These are phyloP conservation scores for Helleia helle DNA, from an alignment of 2,888 invertebrate genomes.

Conservation along the genomic window DNA sequence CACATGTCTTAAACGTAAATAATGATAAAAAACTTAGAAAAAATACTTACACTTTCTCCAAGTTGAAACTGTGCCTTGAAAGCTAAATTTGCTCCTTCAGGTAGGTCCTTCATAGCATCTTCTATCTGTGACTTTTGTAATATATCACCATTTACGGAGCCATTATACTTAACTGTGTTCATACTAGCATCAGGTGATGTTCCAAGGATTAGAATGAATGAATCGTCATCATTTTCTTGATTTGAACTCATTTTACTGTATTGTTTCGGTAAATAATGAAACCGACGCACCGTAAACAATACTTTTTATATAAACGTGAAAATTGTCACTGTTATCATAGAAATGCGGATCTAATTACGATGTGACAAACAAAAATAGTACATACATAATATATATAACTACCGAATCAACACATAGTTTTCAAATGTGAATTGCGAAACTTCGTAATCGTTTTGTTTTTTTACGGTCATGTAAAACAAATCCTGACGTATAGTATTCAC, in stretches of 20 bases:
- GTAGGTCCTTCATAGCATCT: constrained; percentile 55
- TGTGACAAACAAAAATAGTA: not conserved
- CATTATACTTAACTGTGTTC: constrained; percentile 42
- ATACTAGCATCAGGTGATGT: constrained; percentile 55
- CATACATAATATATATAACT: too few relatives aligned
- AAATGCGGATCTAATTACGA: not conserved
- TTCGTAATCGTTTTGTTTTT: constrained; percentile 12
- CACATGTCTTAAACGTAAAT: too few relatives aligned
- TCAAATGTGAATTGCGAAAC: constrained; percentile 7
- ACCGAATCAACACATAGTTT: not conserved
- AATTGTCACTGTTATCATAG: not conserved
- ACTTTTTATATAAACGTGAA: not conserved
- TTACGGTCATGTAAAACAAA: not conserved
- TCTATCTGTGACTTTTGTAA: constrained; percentile 42
- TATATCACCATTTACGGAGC: constrained; percentile 27
- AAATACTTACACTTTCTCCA: constrained; percentile 50
- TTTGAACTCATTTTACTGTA: constrained; percentile 31
- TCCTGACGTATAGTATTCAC: not conserved
- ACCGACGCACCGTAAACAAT: not conserved
- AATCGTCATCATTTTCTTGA: constrained; percentile 52
- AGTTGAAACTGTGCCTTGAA: constrained; percentile 57
- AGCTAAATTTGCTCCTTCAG: constrained; percentile 48
- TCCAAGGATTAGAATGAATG: constrained; percentile 57
- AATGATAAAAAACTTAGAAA: too few relatives aligned
- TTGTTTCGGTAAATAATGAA: constrained; percentile 15